A percentile compares a stretch with the other conserved stretches of the same genome.
These are phyloP conservation scores for Onychorhynchus coronatus DNA, from an alignment of 2,113 vertebrate species.

Conservation along the genomic window DNA sequence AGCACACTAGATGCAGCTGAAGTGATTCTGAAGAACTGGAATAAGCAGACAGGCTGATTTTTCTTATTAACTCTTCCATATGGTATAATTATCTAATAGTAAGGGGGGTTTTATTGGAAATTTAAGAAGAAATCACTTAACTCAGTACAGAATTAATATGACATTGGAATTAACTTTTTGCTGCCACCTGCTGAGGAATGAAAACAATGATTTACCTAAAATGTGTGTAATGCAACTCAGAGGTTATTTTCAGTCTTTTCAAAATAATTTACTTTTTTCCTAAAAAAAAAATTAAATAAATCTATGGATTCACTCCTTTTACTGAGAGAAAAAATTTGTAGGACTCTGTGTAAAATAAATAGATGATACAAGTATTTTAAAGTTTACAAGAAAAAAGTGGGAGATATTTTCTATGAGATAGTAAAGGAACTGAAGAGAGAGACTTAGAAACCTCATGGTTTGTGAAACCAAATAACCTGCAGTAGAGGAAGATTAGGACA, in stretches of 20 bases:
- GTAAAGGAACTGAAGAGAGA: background rate
- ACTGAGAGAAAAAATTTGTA: background rate
- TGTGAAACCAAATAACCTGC: background rate
- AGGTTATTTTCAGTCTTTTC: background rate
- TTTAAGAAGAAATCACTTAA: background rate
- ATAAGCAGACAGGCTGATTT: conserved; percentile 36
- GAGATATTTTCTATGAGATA: background rate
- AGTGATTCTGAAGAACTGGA: conserved; percentile 89
- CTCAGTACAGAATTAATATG: background rate
- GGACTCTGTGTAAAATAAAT: background rate
- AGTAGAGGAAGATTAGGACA: background rate
- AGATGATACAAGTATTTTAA: background rate
- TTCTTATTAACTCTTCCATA: background rate
- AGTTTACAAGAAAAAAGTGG: background rate
- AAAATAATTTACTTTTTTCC: background rate
- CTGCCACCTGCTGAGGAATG: conserved; percentile 51
- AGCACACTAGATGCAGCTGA: conserved; percentile 89
- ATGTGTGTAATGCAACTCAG: background rate
- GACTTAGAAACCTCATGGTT: background rate
- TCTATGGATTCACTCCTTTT: background rate
- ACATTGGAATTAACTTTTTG: conserved; percentile 4
- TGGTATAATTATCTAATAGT: background rate
- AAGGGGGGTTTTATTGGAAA: background rate
- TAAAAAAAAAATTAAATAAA: background rate
- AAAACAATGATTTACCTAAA: background rate